phyloP scores from a whole-genome alignment of 2,888 invertebrate species.

The Timema cristinae region DNA sequence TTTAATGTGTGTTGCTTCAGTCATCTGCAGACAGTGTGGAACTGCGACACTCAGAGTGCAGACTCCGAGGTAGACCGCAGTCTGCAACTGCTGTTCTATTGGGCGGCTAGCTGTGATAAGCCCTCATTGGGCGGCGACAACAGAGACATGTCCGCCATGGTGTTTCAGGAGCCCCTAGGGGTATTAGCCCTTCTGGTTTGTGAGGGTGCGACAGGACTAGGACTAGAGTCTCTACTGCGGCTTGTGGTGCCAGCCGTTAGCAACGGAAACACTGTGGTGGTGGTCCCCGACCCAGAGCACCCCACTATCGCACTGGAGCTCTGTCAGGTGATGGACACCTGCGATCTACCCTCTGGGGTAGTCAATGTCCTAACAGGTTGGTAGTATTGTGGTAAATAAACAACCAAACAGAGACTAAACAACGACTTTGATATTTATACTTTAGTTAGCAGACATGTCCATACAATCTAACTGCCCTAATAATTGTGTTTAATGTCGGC shows the following conservation, averaged over 20 bases:
- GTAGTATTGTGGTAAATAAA: neutral
- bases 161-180: slow-evolving; percentile 20
- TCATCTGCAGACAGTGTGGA: slow-evolving; percentile 13
- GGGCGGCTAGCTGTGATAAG: slow-evolving; percentile 24
- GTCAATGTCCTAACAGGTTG: slow-evolving; percentile 21
- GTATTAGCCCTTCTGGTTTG: slow-evolving; percentile 18
- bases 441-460: too few species aligned
- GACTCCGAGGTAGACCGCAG: slow-evolving; percentile 10
- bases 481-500: too few species aligned
- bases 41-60: neutral
- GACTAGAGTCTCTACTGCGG: slow-evolving; percentile 11
- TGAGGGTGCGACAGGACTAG: neutral
- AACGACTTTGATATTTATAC: too few species aligned
- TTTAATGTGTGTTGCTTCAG: slow-evolving; percentile 15
- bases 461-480: too few species aligned
- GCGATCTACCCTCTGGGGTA: slow-evolving; percentile 24
- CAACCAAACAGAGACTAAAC: too few species aligned
- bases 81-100: slow-evolving; percentile 19
- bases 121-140: neutral
- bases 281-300: slow-evolving; percentile 10
- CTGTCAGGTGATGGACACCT: slow-evolving; percentile 20
- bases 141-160: neutral
- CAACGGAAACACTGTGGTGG: slow-evolving; percentile 23
- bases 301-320: slow-evolving; percentile 21
- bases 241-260: slow-evolving; percentile 19